Percentiles rank a stretch among this genome's conserved stretches.
Conservation (phyloP, 2,888 invertebrate species). For the Stenoptilia bipunctidactyla region DNA sequence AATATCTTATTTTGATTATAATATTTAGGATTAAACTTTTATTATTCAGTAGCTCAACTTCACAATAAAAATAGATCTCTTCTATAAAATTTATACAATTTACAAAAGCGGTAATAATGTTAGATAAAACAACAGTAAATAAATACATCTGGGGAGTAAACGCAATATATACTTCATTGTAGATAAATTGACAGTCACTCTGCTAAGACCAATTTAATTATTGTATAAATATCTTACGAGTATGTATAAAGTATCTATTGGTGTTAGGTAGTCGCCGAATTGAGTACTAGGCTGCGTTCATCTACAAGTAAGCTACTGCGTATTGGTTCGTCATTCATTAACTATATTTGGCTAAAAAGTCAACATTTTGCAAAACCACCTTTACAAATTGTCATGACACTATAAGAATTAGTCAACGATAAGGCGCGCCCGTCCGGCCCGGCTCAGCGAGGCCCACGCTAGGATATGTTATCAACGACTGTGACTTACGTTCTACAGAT, state of each 20-base stretch:
- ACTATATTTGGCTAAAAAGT: constrained; percentile 69
- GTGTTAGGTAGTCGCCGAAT: constrained; percentile 58
- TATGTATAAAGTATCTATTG: constrained; percentile 64
- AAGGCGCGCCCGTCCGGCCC: constrained; percentile 33
- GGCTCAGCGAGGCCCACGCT: constrained; percentile 39
- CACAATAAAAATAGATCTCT: constrained; percentile 71
- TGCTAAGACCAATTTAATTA: constrained; percentile 52
- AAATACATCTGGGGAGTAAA: constrained; percentile 64
- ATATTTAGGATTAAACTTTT: constrained; percentile 18
- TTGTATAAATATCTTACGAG: constrained; percentile 64
- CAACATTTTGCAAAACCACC: constrained; percentile 66
- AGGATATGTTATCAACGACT: constrained; percentile 44
- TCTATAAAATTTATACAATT: constrained; percentile 70
- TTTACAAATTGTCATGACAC: constrained; percentile 67
- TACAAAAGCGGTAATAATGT: constrained; percentile 61
- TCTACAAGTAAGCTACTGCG: constrained; percentile 67
- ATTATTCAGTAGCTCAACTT: constrained; percentile 57
- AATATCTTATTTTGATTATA: constrained; percentile 7
- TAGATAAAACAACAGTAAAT: constrained; percentile 59
- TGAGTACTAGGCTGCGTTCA: constrained; percentile 64
- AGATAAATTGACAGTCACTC: constrained; percentile 68
- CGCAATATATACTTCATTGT: constrained; percentile 50
- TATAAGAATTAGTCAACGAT: constrained; percentile 66
- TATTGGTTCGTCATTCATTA: constrained; percentile 69
- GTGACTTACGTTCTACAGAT: not conserved